Base-by-base conservation (phyloP, 2,797 vertebrate species). In the Galagoides demidoff region DNA sequence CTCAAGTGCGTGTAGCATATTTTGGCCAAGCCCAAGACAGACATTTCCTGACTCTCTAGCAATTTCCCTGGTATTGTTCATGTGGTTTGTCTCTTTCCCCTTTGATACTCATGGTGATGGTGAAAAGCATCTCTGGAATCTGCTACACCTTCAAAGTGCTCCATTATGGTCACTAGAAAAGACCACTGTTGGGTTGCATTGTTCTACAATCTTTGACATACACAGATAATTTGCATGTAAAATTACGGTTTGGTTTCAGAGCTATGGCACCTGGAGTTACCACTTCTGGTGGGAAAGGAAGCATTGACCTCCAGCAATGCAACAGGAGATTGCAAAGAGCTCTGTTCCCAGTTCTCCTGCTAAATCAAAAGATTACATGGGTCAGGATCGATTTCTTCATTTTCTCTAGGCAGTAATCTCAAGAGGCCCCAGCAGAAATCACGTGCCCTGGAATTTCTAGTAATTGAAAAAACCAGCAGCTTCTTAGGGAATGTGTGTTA, bases 41-140 rank as follows among this genome's bases (percentile, higher is more conserved):
- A 82, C 63, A 93, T 93, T 93, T 93, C 92, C 92, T 94, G 86
- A 76, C 1, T 19, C 66, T 86, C 89, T 91, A 78, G 92, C 59
- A 37, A 8, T 90, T 92, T 83, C 89, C 52, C 77, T 61, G 11
- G 43, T 17, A 27, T 31, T 39, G 25, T 79, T 70, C 13, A 0
- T 20, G 59, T n/a, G 63, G 49, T 82, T 94, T 68, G 13, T 94
- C 37, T 85, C 34, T 76, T 89, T 57, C 59, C 73, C 81, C 76
- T 73, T 92, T 82, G 66, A 85, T 89, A 90, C 90, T 84, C 13
- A 61, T 66, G 82, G 70, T 66, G 43, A 76, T 74, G 71, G 78
- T 61, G 49, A 79, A 92, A 55, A 95, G 83, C 71, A 20, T 91
- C 39, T 49, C 92, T 81, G 66, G 78, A 70, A 71, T 66, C 11